Evolutionary conservation across 2,113 vertebrate genomes (phyloP), one percentile per base, ranked within the genome.

Genomic region (Archilochus colubris): DNA sequence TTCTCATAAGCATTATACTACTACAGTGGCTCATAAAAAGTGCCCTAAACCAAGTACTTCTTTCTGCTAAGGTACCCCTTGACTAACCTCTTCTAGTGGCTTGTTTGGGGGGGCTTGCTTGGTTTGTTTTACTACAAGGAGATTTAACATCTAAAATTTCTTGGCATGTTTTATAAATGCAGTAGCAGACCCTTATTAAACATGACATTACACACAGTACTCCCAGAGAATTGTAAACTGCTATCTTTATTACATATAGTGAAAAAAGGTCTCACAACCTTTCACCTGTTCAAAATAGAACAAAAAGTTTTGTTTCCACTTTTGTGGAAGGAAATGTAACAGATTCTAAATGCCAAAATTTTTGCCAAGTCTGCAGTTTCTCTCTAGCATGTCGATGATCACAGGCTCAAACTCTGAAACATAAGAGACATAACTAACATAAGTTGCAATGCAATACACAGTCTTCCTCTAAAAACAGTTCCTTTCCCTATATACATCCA

Each of bases 401-500:
- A 80, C 43, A 86, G 83, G 80, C 44, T 79, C 63, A 48, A 44
- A 33, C 50, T 82, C 72, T 73, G 67, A 11, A 93, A 89, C 18
- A 14, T 15, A 64, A 88, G 19, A 91, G 44, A 54, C 40, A 72
- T 0, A 36, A 38, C 70, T 61, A 54, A 75, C 13, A 1, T 17
- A 85, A 94, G 25, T 0, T 82, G 31, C n/a, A 79, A 64, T 61
- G 51, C 12, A 79, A 7, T 8, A 25, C 79, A 68, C 13, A 33
- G 22, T 72, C 51, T 43, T 82, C 38, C 53, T 77, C 55, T 44
- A 28, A 66, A 66, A 25, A 30, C 33, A 44, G 38, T 14, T 93
- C 30, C 7, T 79, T 28, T 68, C 28, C 40, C 54, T 53, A 31
- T 5, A 51, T 0, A 85, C 44, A 57, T 19, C 17, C 0, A 0